phyloP scores from a whole-genome alignment of 2,797 vertebrate genomes.

The Parotocinclus haroldoi region DNA sequence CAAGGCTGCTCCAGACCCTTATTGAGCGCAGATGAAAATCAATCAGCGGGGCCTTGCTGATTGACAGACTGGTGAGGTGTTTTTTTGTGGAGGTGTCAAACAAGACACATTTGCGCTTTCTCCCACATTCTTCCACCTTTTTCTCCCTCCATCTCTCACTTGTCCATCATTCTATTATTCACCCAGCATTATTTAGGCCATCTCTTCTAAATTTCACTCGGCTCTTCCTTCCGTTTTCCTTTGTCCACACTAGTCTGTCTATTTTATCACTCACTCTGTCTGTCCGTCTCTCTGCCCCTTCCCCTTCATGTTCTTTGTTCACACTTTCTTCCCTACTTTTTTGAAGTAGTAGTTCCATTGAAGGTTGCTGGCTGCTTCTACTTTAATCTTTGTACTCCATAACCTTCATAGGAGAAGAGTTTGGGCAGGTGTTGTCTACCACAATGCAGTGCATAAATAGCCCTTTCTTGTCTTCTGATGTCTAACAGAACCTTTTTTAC shows the following conservation, averaged over 20 bases:
- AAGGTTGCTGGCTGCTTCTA: slow-evolving; percentile 61
- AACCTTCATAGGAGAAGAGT: slow-evolving; percentile 63
- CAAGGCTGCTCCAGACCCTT: slow-evolving; percentile 65
- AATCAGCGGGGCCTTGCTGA: slow-evolving; percentile 66
- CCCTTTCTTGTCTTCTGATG: slow-evolving; percentile 19
- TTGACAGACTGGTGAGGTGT: slow-evolving; percentile 74
- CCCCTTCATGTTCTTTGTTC: slow-evolving; percentile 23
- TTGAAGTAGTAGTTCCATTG: slow-evolving; percentile 56
- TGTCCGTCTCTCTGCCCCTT: slow-evolving; percentile 38
- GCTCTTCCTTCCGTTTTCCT: slow-evolving; percentile 48
- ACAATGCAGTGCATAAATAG: slow-evolving; percentile 1
- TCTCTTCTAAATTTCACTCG: slow-evolving; percentile 52
- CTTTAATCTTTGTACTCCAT: slow-evolving; percentile 72
- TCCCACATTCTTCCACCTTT: slow-evolving; percentile 40
- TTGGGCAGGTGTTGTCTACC: slow-evolving; percentile 54
- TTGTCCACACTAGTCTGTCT: slow-evolving; percentile 56
- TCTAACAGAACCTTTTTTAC: slow-evolving; percentile 42
- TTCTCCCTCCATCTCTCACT: slow-evolving; percentile 51
- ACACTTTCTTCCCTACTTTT: slow-evolving; percentile 19
- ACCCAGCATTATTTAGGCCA: slow-evolving; percentile 67
- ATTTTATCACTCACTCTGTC: not conserved
- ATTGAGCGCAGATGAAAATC: slow-evolving; percentile 76
- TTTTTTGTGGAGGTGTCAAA: slow-evolving; percentile 77
- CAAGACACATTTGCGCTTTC: slow-evolving; percentile 68
- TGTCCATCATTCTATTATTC: slow-evolving; percentile 51